These are phyloP conservation scores for Petromus typicus DNA, from an alignment of 2,113 vertebrate genomes.

Conservation along the genomic window DNA sequence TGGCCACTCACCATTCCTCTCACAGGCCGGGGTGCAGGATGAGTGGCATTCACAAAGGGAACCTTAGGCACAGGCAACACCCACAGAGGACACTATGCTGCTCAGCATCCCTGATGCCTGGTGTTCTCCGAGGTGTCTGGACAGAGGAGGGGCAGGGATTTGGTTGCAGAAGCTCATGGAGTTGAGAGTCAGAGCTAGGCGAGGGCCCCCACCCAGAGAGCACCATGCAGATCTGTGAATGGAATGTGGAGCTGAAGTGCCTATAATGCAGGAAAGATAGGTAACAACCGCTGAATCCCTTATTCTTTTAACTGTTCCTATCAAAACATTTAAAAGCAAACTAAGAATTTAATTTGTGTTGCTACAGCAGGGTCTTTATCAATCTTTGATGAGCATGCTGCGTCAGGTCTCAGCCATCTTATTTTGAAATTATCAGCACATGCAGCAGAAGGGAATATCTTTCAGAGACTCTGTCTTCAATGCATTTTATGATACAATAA, in stretches of 20 bases:
- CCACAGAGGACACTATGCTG: accelerated
- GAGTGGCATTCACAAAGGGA: neutral
- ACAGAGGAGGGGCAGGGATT: neutral
- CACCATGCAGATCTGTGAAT: accelerated
- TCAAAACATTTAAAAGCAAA: neutral
- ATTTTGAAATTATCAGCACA: neutral
- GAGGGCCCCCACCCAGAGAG: neutral
- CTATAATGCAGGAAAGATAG: too few species aligned
- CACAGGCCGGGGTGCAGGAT: accelerated
- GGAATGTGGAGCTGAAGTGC: neutral
- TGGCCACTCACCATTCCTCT: neutral
- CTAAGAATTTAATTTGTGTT: neutral
- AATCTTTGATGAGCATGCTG: neutral
- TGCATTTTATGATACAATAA: neutral
- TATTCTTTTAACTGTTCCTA: neutral
- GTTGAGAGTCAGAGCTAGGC: neutral
- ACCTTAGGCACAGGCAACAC: too few species aligned
- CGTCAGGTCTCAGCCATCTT: neutral
- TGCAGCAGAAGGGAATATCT: neutral
- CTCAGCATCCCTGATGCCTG: accelerated
- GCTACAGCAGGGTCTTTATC: neutral
- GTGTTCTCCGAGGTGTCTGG: neutral
- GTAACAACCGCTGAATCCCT: accelerated
- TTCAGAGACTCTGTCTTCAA: neutral
- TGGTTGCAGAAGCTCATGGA: neutral